Conservation (phyloP, 2,113 vertebrate species). For the Microcebus jonahi region DNA sequence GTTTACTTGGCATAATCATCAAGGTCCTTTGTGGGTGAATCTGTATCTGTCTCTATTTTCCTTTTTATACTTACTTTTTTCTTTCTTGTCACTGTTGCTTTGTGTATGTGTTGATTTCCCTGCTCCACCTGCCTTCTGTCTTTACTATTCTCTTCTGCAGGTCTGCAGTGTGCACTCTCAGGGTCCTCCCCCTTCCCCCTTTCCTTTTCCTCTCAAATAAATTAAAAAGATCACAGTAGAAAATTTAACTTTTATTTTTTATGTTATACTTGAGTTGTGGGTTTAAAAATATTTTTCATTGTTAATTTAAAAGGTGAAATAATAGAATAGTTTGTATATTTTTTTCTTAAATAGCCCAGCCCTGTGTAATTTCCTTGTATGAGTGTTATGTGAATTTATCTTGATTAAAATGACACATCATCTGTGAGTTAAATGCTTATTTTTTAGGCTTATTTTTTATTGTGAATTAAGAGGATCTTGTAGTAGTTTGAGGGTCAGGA, state of each 20-base stretch:
- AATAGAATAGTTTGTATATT: neutral
- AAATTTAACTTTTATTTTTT: conserved; percentile 9
- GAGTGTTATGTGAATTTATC: conserved; percentile 30
- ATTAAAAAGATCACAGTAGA: neutral
- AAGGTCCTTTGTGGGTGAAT: conserved; percentile 13
- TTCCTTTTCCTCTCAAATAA: neutral
- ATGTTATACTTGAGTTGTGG: neutral
- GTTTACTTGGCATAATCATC: conserved; percentile 7
- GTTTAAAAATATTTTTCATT: conserved; percentile 19
- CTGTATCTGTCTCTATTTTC: neutral
- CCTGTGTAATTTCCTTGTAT: neutral
- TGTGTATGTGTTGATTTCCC: neutral
- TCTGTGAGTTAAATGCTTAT: neutral
- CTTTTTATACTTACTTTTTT: conserved; percentile 24
- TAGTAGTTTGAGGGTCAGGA: neutral
- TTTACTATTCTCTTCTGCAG: neutral
- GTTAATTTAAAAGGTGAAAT: conserved; percentile 6
- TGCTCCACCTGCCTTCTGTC: neutral
- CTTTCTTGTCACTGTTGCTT: neutral
- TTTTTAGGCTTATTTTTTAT: neutral
- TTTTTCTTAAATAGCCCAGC: conserved; percentile 25
- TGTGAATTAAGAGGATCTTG: neutral
- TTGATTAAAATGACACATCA: conserved; percentile 29
- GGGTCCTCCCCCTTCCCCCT: neutral
- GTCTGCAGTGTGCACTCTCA: neutral